phyloP scores from a whole-genome alignment of 1,140 invertebrate genomes.

The Papilio machaon region DNA sequence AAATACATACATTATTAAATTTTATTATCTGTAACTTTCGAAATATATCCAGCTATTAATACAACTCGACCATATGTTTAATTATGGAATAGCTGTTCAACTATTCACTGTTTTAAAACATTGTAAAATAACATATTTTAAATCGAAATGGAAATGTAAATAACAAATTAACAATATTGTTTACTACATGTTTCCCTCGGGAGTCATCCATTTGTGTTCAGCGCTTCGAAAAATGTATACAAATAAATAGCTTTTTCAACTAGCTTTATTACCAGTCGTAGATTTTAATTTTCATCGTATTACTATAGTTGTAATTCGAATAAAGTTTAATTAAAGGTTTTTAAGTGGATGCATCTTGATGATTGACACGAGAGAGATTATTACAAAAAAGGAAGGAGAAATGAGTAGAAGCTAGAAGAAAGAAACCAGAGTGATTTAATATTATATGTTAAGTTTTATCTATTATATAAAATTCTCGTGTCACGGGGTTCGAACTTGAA shows the following conservation, averaged over 20 bases:
- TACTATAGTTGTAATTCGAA: not conserved
- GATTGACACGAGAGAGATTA: not conserved
- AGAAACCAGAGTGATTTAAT: too few relatives aligned
- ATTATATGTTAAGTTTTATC: too few relatives aligned
- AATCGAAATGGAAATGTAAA: conserved; percentile 1
- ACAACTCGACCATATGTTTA: too few relatives aligned
- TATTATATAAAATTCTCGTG: too few relatives aligned
- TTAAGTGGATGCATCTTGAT: not conserved
- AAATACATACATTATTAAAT: too few relatives aligned
- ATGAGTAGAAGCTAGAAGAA: too few relatives aligned
- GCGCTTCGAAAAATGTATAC: not conserved
- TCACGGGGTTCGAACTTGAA: too few relatives aligned
- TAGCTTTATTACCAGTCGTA: not conserved
- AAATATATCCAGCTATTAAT: too few relatives aligned
- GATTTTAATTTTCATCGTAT: not conserved
- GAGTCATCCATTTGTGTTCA: conserved; percentile 14
- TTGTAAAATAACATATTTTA: not conserved
- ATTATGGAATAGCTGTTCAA: too few relatives aligned
- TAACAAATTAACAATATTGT: conserved; percentile 18
- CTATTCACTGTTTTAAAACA: not conserved
- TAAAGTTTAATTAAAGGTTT: not conserved
- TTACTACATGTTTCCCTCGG: conserved; percentile 3
- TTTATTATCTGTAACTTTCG: too few relatives aligned
- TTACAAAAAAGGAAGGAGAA: too few relatives aligned
- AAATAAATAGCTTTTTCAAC: not conserved